phyloP scores from a whole-genome alignment of 2,113 vertebrate genomes.

The Lophius piscatorius region DNA sequence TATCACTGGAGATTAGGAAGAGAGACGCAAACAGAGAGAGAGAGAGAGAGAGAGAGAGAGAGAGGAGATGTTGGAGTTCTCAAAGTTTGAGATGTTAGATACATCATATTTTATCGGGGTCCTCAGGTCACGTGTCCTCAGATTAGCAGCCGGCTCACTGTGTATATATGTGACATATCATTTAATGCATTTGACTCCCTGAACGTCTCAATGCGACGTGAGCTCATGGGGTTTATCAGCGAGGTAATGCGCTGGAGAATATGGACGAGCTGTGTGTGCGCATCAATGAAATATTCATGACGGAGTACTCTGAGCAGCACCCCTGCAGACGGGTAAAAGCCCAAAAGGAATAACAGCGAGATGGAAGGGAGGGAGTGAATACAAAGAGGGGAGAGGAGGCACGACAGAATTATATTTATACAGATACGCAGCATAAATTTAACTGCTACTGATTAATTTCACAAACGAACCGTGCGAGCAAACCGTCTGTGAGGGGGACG shows the following conservation, averaged over 20 bases:
- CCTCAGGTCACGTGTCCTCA: constrained; percentile 30
- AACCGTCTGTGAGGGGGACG: too few relatives aligned
- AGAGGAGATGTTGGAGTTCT: constrained; percentile 9
- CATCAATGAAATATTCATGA: constrained; percentile 72
- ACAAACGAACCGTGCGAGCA: too few relatives aligned
- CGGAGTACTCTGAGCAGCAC: constrained; percentile 64
- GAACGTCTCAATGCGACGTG: constrained; percentile 1
- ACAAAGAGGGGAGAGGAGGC: constrained; percentile 5
- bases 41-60: constrained; percentile 4
- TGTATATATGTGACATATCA: constrained; percentile 22
- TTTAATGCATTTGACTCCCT: constrained; percentile 32
- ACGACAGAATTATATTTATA: constrained; percentile 52
- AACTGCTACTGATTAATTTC: too few relatives aligned
- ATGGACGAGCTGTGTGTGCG: constrained; percentile 41
- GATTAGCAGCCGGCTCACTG: constrained; percentile 26
- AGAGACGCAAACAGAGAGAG: constrained; percentile 14
- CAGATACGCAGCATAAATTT: too few relatives aligned
- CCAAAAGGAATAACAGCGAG: constrained; percentile 38
- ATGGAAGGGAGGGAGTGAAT: constrained; percentile 30
- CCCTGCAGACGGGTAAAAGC: constrained; percentile 47
- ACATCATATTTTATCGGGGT: constrained; percentile 10
- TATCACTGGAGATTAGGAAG: constrained; percentile 26
- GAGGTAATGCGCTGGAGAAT: constrained; percentile 54
- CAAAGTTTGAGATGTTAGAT: constrained; percentile 12
- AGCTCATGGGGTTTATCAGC: constrained; percentile 28